A percentile compares a stretch with the other conserved stretches of the same genome.
Conservation (phyloP, 2,113 vertebrate species). For the Chloroceryle aenea region DNA sequence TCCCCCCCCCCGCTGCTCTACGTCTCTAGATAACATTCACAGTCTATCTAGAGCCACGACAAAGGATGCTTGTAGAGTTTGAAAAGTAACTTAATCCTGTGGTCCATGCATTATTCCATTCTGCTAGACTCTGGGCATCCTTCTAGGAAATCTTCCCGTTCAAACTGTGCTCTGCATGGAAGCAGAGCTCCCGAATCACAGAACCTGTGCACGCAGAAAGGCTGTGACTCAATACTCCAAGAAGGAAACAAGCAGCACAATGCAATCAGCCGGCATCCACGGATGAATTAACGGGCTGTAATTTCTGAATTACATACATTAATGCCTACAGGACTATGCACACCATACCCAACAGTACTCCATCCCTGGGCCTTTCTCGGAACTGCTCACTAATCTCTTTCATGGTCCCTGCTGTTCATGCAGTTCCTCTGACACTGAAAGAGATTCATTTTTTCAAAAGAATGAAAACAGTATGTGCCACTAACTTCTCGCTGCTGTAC, state of each 20-base stretch:
- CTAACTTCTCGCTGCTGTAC: neutral
- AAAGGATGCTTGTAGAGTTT: neutral
- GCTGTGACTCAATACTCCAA: neutral
- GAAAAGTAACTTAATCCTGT: neutral
- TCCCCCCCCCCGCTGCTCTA: too few relatives aligned
- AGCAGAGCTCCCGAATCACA: neutral
- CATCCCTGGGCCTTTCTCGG: neutral
- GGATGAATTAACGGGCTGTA: neutral
- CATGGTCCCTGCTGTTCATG: neutral
- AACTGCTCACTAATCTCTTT: neutral
- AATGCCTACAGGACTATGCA: neutral
- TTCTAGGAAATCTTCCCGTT: neutral
- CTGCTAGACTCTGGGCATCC: neutral
- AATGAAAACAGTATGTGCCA: neutral
- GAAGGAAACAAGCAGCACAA: neutral
- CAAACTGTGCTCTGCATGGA: neutral
- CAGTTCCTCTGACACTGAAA: neutral
- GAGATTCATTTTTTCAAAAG: neutral
- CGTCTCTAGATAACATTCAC: neutral
- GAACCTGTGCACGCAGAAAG: neutral
- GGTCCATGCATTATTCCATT: neutral
- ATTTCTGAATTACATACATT: neutral
- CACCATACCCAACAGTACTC: neutral
- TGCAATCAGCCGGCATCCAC: neutral
- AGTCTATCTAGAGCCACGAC: neutral